Conservation (phyloP, 2,113 vertebrate species). For the Danionella cerebrum region DNA sequence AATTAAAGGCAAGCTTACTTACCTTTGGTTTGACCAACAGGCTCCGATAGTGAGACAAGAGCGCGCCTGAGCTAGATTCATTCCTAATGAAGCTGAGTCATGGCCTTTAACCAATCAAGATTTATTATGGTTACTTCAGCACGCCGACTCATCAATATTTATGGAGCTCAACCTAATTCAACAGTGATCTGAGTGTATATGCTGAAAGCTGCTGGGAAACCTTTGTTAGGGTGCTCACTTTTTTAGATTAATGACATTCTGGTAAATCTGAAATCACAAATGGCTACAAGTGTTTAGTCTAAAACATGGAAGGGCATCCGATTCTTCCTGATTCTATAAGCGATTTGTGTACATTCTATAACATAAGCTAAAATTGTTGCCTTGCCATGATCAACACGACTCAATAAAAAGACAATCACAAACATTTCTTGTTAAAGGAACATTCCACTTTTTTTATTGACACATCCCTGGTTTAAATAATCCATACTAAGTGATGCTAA, state of each 20-base stretch:
- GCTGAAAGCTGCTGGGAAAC: constrained; percentile 25
- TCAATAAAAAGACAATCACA: too few relatives aligned
- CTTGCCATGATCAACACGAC: too few relatives aligned
- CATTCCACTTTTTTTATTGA: too few relatives aligned
- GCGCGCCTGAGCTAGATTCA: constrained; percentile 30
- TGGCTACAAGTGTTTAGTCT: too few relatives aligned
- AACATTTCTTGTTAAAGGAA: too few relatives aligned
- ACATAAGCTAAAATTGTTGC: too few relatives aligned
- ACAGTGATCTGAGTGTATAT: constrained; percentile 4
- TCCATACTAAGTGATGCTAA: too few relatives aligned
- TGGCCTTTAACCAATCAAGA: constrained; percentile 35
- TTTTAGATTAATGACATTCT: constrained; percentile 6
- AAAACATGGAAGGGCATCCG: too few relatives aligned
- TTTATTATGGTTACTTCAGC: constrained; percentile 27
- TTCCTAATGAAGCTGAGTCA: constrained; percentile 42
- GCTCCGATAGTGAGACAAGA: constrained; percentile 14
- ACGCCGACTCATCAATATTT: constrained; percentile 35
- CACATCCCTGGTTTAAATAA: too few relatives aligned
- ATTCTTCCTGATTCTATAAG: too few relatives aligned
- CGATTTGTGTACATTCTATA: too few relatives aligned
- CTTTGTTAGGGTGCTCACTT: constrained; percentile 16
- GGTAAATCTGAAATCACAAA: not conserved
- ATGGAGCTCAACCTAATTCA: constrained; percentile 27
- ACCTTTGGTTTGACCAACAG: constrained; percentile 47
- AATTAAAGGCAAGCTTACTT: constrained; percentile 53